Evolutionary conservation across 2,888 invertebrate genomes (phyloP).

Genomic region (Brenthis hecate): DNA sequence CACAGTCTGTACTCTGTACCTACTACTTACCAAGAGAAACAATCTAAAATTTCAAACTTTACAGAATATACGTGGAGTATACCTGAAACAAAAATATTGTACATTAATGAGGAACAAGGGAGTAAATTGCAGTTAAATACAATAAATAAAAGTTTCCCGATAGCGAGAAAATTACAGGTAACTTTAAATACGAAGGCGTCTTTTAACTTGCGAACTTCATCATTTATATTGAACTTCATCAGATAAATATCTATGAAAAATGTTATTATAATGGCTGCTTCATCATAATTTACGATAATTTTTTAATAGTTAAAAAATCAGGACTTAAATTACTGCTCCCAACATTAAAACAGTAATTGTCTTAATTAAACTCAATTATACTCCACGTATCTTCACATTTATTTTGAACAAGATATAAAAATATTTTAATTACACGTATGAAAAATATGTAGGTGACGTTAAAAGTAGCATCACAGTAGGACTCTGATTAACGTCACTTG

Average conservation of each 20-base stretch:
- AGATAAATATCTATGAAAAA: too few species aligned
- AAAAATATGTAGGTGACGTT: slow-evolving; percentile 2
- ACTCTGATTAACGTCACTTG: slow-evolving; percentile 25
- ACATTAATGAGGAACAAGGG: slow-evolving; percentile 21
- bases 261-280: too few species aligned
- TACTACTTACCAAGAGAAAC: slow-evolving; percentile 28
- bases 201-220: neutral
- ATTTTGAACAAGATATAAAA: neutral
- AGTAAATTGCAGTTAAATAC: slow-evolving; percentile 8
- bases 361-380: neutral
- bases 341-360: too few species aligned
- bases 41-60: slow-evolving; percentile 7
- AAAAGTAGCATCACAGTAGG: slow-evolving; percentile 4
- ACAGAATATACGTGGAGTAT: slow-evolving; percentile 21
- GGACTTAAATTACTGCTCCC: too few species aligned
- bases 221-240: too few species aligned
- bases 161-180: neutral
- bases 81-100: slow-evolving; percentile 38
- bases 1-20: slow-evolving; percentile 11
- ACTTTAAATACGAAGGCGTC: neutral
- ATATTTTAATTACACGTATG: neutral
- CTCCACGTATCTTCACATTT: neutral
- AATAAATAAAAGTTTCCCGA: slow-evolving; percentile 19
- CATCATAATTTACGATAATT: too few species aligned
- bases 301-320: too few species aligned